Base-by-base conservation (phyloP, 2,113 vertebrate species). In the Hippocampus guttulatus region DNA sequence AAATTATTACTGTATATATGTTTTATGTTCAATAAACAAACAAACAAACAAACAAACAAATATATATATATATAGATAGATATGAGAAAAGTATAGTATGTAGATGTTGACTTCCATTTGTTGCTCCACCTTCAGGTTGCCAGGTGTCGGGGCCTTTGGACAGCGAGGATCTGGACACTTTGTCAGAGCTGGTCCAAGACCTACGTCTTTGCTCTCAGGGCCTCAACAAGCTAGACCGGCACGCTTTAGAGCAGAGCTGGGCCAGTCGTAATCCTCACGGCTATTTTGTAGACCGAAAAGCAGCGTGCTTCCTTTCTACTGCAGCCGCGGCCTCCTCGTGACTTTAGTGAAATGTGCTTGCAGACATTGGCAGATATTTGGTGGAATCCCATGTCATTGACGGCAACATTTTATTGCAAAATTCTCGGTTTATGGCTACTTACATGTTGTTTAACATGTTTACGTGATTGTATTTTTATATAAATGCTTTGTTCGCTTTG, bases 171-270 rank as follows among this genome's bases (percentile, higher is more conserved):
- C 71, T 92, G 81, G 77, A 88, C 0, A 63, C 67, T 45, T 62
- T 89, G 25, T 71, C 88, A 0, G 49, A 82, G 9, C 65, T 47
- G 2, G 75, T 95, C 60, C 45, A 12, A 18, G 93, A 94, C 11
- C 86, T 95, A 20, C 85, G 85, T 6, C 90, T 95, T 41, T 93
- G 93, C 69, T 89, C 92, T 23, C 88, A 86, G 64, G 76, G 76
- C 14, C 81, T 94, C 3, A 90, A 90, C 82, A 90, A 91, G 41
- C 77, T 90, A 58, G 90, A 94, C 73, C 84, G 88, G 33, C 75
- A 87, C 25, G 72, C 68, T 0, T 67, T 91, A 8, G 78, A 79
- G 54, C 84, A 74, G 45, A 82, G 55, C 81, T 90, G 79, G 87
- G 73, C 64, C 5, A 9, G 21, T 2, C 21, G 38, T 11, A 63